Conservation (phyloP, 30 jellyfish, hydroid and myxozoan genomes). For the Morbakka virulenta region DNA sequence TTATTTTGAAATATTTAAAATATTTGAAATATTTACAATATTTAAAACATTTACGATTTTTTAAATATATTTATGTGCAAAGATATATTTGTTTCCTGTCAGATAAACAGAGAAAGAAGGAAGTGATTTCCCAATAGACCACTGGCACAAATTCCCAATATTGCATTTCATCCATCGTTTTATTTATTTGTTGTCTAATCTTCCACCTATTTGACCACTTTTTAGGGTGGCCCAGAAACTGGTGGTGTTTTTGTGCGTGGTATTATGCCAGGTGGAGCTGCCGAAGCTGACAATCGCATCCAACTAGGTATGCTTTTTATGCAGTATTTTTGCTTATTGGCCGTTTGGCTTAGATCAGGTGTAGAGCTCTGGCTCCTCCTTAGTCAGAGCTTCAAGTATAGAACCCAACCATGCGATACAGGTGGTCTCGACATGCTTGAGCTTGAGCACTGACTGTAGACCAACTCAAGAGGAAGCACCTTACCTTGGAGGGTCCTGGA, state of each 20-base stretch:
- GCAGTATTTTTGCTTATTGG: background rate
- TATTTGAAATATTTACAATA: too few relatives aligned
- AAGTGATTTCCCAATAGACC: background rate
- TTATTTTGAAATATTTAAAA: too few relatives aligned
- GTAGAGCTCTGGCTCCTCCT: too few relatives aligned
- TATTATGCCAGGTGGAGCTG: conserved; percentile 83
- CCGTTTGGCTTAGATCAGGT: background rate
- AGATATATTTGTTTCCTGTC: too few relatives aligned
- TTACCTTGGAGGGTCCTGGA: too few relatives aligned
- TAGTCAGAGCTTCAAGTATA: too few relatives aligned
- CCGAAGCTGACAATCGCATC: conserved; percentile 80
- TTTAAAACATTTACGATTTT: too few relatives aligned
- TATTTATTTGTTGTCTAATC: background rate
- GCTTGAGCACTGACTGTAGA: too few relatives aligned
- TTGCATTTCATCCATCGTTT: background rate
- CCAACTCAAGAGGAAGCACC: too few relatives aligned
- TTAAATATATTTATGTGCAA: too few relatives aligned
- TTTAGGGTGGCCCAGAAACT: conserved; percentile 92
- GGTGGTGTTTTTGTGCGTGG: conserved; percentile 92
- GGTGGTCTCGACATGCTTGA: too few relatives aligned
- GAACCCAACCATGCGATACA: too few relatives aligned
- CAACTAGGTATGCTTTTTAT: conserved; percentile 84
- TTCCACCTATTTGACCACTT: background rate
- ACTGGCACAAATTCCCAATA: background rate
- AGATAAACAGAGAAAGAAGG: background rate